These are phyloP conservation scores for Porites rus DNA, from an alignment of 92 coral and sea anemone genomes.

Conservation along the genomic window DNA sequence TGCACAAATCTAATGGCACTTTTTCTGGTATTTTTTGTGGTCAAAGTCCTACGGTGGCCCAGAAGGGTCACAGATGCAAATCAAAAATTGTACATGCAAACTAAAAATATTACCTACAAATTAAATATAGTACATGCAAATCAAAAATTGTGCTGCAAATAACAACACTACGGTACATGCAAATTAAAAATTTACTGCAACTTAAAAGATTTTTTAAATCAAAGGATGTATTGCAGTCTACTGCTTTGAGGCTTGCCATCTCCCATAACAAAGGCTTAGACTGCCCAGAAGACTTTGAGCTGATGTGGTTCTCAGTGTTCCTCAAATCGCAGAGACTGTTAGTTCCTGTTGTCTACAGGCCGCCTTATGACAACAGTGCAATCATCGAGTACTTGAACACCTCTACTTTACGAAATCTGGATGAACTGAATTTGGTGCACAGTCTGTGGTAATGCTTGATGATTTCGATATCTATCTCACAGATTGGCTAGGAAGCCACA, in stretches of 20 bases:
- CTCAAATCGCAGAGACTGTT: background rate
- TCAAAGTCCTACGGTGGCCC: no score
- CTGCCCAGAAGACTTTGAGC: background rate
- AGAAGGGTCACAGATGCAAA: no score
- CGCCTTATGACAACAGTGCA: background rate
- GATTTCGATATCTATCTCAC: background rate
- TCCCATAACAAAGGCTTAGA: background rate
- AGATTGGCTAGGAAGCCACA: constrained; percentile 4
- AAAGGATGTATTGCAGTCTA: no score
- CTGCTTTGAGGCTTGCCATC: background rate
- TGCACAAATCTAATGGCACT: no score
- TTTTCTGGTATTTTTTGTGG: no score
- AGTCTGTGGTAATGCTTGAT: background rate
- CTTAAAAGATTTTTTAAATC: no score
- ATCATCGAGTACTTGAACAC: background rate
- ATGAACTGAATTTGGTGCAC: background rate
- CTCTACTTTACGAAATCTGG: background rate
- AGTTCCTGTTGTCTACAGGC: background rate
- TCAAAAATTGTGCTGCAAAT: no score
- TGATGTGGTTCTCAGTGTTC: constrained; percentile 5
- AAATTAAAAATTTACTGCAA: no score
- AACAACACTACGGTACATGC: no score
- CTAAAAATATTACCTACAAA: no score
- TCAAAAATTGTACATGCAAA: no score
- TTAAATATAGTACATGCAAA: no score